These are phyloP conservation scores for Lipophrys pholis DNA, from an alignment of 2,113 vertebrate genomes.

Conservation along the genomic window DNA sequence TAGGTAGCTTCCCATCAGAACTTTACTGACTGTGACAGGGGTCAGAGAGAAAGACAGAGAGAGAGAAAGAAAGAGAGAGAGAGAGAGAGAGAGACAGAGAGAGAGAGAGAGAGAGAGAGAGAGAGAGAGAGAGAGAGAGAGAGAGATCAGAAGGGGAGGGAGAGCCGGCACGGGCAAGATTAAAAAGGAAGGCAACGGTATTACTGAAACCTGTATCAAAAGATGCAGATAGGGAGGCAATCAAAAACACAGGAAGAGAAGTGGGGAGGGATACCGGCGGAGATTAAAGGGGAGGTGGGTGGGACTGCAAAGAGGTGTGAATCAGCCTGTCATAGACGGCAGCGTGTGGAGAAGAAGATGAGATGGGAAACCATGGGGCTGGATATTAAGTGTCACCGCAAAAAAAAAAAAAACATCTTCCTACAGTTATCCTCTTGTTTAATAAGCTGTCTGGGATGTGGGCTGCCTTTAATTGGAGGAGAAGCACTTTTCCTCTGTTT, in stretches of 20 bases:
- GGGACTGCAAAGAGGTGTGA: slow-evolving; percentile 58
- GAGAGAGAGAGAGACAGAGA: no score
- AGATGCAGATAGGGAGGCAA: slow-evolving; percentile 48
- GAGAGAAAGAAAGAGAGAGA: slow-evolving; percentile 19
- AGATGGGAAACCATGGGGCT: slow-evolving; percentile 54
- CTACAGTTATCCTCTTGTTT: slow-evolving; percentile 19
- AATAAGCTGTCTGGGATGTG: slow-evolving; percentile 18
- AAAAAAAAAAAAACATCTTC: slow-evolving; percentile 17
- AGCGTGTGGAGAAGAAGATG: slow-evolving; percentile 56
- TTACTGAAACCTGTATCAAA: slow-evolving; percentile 36
- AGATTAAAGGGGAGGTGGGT: slow-evolving; percentile 64
- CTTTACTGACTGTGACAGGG: slow-evolving; percentile 82
- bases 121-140: slow-evolving; percentile 40
- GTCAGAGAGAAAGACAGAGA: slow-evolving; percentile 74
- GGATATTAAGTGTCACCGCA: slow-evolving; percentile 53
- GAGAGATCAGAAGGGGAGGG: slow-evolving; percentile 27
- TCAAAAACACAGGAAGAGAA: slow-evolving; percentile 42
- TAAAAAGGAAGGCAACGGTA: slow-evolving; percentile 24
- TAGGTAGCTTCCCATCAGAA: slow-evolving; percentile 82
- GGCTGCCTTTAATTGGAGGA: slow-evolving; percentile 15
- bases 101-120: slow-evolving; percentile 69
- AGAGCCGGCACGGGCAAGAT: slow-evolving; percentile 24
- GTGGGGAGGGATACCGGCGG: slow-evolving; percentile 33
- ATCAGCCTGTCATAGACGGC: slow-evolving; percentile 52
- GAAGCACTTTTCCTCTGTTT: slow-evolving; percentile 2